Base-by-base conservation (phyloP, 2,888 invertebrate genomes). In the Abrostola triplasia region DNA sequence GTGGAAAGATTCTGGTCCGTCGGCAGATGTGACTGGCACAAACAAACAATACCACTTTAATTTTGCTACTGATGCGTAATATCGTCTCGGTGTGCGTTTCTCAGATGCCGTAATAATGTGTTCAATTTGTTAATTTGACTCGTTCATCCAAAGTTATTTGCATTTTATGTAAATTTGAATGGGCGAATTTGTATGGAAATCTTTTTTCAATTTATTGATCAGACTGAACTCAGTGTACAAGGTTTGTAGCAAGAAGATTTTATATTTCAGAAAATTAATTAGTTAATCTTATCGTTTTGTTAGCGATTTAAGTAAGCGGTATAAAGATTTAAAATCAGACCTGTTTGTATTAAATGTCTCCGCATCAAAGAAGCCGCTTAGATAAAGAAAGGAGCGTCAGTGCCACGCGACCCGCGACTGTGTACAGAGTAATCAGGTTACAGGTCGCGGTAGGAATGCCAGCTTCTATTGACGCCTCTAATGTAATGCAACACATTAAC, bases 401-500 rank as follows among this genome's bases (percentile, higher is more conserved):
- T 73, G 77, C 65, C 70, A 68, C 66, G 61, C 61, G 69, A 73
- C 66, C 70, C 67, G 64, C 70, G 76, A 67, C 72, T 70, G 38
- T 55, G 47, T 52, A 70, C 51, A 54, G 36, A 65, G 76, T 84
- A 86, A 87, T 84, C 80, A 83, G 87, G 87, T 84, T 83, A 85
- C 84, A 84, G 88, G 88, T 88, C 87, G 78, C 80, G 72, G 73
- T 80, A 82, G 87, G 92, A 90, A 94, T 92, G 91, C 84, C 80
- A 83, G 83, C 84, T 81, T 84, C 87, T 88, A 90, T 91, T 91
- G 91, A 89, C 89, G 88, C 87, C 86, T 86, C 85, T 87, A 85
- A 85, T 86, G 81, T 82, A 83, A 82, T 85, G 88, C 86, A 83
- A 86, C 85, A 87, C 86, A 90, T 91, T 90, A 92, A 88, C 91